Conservation (phyloP, 2,797 vertebrate genomes). For the Prionace glauca region DNA sequence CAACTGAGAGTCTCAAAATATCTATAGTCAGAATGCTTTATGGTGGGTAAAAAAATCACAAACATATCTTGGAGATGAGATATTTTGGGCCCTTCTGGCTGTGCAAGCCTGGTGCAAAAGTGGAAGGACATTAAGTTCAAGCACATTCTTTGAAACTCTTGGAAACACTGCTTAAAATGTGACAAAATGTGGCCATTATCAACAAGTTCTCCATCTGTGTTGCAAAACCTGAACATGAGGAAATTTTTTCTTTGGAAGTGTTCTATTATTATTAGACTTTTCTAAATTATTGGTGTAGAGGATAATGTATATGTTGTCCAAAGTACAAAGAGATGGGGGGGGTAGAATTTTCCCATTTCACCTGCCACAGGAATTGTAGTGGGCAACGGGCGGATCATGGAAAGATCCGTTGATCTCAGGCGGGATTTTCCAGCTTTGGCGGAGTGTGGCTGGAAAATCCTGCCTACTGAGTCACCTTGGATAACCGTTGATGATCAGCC, state of each 20-base stretch:
- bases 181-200: background rate
- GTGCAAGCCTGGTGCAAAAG: background rate
- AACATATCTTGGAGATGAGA: background rate
- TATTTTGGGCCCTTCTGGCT: background rate
- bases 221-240: background rate
- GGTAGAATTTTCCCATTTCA: no score
- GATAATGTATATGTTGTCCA: no score
- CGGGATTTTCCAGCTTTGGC: no score
- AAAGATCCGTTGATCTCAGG: no score
- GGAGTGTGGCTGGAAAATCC: no score
- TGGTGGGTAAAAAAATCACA: background rate
- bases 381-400: no score
- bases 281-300: no score
- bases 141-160: background rate
- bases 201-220: background rate
- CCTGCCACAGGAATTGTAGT: no score
- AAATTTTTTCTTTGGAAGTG: background rate
- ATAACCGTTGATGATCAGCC: no score
- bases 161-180: background rate
- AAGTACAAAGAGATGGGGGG: background rate
- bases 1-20: background rate
- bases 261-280: no score
- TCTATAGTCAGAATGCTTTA: background rate
- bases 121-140: no score
- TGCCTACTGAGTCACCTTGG: no score